Evolutionary conservation across 2,113 vertebrate genomes (phyloP).

Genomic region (Artemisiospiza belli): DNA sequence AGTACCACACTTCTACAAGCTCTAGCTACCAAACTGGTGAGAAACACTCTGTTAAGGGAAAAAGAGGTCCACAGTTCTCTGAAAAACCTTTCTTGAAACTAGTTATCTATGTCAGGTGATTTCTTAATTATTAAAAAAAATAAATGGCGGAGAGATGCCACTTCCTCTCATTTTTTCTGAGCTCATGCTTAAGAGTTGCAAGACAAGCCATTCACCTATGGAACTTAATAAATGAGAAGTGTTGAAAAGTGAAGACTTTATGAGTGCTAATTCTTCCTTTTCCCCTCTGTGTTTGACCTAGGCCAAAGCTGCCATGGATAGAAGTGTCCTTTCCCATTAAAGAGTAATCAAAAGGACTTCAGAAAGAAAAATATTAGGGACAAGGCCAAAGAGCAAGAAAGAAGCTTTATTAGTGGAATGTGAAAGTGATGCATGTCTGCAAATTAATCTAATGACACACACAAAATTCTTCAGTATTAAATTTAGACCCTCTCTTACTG

Average conservation of each 20-base stretch:
- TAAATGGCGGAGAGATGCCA: rapidly evolving
- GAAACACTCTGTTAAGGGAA: not conserved
- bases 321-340: not conserved
- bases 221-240: not conserved
- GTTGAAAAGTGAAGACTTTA: not conserved
- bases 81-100: not conserved
- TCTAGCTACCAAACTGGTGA: not conserved
- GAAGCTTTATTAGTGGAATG: not conserved
- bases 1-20: not conserved
- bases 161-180: not conserved
- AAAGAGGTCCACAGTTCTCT: not conserved
- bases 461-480: not conserved
- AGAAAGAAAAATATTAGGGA: not conserved
- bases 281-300: not conserved
- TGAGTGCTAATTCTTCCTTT: not conserved
- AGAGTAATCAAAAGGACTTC: not conserved
- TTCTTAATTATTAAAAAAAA: not conserved
- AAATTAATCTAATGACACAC: not conserved
- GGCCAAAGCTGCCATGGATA: not conserved
- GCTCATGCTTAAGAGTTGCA: not conserved
- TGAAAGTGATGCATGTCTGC: not conserved
- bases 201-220: not conserved
- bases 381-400: not conserved
- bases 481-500: not conserved
- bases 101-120: not conserved